Conservation (phyloP, 1,140 invertebrate species). For the Spodoptera frugiperda region DNA sequence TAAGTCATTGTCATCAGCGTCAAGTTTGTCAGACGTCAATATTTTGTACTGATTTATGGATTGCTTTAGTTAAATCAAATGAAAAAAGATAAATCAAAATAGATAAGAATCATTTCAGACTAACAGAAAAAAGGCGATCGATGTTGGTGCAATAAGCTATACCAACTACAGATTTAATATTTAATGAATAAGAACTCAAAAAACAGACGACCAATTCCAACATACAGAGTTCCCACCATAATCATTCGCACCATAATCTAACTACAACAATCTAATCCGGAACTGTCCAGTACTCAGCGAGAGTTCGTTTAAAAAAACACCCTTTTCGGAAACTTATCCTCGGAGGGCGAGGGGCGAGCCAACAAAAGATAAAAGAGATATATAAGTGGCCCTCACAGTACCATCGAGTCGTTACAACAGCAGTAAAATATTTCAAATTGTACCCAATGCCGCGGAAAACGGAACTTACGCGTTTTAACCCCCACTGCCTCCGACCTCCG, state of each 20-base stretch:
- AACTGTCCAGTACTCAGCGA: conserved; percentile 27
- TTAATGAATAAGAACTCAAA: background rate
- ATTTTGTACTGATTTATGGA: too few relatives aligned
- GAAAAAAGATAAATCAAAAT: too few relatives aligned
- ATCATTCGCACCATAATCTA: conserved; percentile 10
- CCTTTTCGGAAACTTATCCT: conserved; percentile 41
- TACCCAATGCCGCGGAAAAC: conserved; percentile 83
- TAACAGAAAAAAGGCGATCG: too few relatives aligned
- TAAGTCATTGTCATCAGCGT: too few relatives aligned
- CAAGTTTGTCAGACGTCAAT: too few relatives aligned
- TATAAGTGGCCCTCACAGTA: conserved; percentile 84
- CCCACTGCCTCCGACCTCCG: conserved; percentile 47
- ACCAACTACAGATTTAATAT: too few relatives aligned
- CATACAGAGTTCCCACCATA: background rate
- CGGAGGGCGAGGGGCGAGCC: conserved; percentile 59
- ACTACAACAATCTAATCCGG: conserved; percentile 38
- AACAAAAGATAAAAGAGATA: conserved; percentile 85
- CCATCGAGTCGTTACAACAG: conserved; percentile 85
- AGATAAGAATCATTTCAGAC: too few relatives aligned
- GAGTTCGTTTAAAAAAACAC: conserved; percentile 43
- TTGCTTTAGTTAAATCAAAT: too few relatives aligned
- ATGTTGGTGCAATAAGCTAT: too few relatives aligned
- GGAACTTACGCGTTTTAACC: conserved; percentile 79
- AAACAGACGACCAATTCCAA: background rate
- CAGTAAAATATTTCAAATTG: conserved; percentile 86